These are phyloP conservation scores for Chouioia cunea DNA, from an alignment of 2,888 invertebrate genomes.

Conservation along the genomic window DNA sequence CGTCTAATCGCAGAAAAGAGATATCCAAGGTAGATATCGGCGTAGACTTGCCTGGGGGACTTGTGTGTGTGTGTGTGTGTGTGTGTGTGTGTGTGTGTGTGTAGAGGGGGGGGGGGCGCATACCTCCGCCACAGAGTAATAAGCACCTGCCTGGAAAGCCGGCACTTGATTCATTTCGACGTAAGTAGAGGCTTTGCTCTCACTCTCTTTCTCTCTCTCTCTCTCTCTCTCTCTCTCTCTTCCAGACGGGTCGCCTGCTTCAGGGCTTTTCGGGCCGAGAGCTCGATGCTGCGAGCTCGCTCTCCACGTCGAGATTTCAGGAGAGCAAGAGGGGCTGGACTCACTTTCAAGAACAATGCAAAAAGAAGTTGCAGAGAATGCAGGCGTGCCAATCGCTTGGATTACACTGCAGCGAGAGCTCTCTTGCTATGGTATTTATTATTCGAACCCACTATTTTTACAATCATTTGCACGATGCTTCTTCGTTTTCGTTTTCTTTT, in stretches of 20 bases:
- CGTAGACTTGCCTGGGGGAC: conserved; percentile 4
- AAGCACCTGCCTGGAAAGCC: conserved; percentile 67
- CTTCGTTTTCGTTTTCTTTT: background rate
- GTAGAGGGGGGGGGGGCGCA: conserved; percentile 44
- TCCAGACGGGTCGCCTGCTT: no score
- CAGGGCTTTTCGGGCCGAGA: conserved; percentile 1
- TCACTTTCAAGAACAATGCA: conserved; percentile 31
- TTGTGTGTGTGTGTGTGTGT: background rate
- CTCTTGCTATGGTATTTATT: no score
- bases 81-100: conserved; percentile 35
- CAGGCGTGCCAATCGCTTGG: conserved; percentile 44
- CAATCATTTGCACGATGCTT: background rate
- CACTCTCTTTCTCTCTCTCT: conserved; percentile 18
- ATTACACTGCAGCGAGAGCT: no score
- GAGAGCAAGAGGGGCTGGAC: conserved; percentile 24
- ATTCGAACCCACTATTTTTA: no score
- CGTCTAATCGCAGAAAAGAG: conserved; percentile 19
- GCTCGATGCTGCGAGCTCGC: background rate
- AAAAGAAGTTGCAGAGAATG: conserved; percentile 28
- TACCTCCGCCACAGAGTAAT: conserved; percentile 62
- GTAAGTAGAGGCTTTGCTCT: conserved; percentile 64
- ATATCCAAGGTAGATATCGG: background rate
- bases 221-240: conserved; percentile 17
- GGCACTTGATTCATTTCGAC: conserved; percentile 68
- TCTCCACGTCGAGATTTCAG: background rate